These are phyloP conservation scores for Monoplex corrugatus DNA, from an alignment of 2,888 invertebrate genomes.

Conservation along the genomic window DNA sequence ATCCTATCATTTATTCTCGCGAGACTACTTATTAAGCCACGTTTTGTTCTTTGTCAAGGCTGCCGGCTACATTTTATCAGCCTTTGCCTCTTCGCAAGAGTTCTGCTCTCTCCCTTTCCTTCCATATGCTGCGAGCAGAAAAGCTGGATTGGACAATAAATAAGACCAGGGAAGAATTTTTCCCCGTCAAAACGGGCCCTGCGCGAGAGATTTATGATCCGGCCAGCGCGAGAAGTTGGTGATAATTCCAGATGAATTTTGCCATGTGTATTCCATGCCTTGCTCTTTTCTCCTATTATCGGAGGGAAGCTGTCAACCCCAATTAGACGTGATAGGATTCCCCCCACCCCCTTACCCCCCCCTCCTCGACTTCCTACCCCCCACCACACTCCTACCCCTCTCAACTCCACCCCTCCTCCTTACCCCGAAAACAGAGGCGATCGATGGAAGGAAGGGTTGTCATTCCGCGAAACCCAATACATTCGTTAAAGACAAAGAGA, in stretches of 20 bases:
- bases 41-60: conserved; percentile 60
- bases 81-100: conserved; percentile 7
- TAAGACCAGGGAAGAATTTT: conserved; percentile 58
- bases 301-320: conserved; percentile 54
- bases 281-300: conserved; percentile 52
- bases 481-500: conserved; percentile 52
- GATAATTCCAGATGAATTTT: conserved; percentile 57
- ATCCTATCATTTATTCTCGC: conserved; percentile 64
- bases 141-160: conserved; percentile 56
- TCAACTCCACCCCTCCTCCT: neutral
- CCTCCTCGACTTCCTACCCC: neutral
- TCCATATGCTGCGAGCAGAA: conserved; percentile 2
- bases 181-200: conserved; percentile 52
- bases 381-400: neutral
- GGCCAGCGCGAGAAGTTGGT: conserved; percentile 51
- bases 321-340: conserved; percentile 59
- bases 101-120: neutral
- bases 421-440: neutral
- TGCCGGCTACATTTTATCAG: conserved; percentile 55
- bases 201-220: conserved; percentile 53
- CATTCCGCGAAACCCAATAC: conserved; percentile 50
- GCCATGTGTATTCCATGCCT: conserved; percentile 56
- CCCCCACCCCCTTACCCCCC: conserved; percentile 6
- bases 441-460: conserved; percentile 47
- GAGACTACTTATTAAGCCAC: conserved; percentile 63